phyloP scores from a whole-genome alignment of 2,113 vertebrate species.

The Pygoscelis antarcticus region DNA sequence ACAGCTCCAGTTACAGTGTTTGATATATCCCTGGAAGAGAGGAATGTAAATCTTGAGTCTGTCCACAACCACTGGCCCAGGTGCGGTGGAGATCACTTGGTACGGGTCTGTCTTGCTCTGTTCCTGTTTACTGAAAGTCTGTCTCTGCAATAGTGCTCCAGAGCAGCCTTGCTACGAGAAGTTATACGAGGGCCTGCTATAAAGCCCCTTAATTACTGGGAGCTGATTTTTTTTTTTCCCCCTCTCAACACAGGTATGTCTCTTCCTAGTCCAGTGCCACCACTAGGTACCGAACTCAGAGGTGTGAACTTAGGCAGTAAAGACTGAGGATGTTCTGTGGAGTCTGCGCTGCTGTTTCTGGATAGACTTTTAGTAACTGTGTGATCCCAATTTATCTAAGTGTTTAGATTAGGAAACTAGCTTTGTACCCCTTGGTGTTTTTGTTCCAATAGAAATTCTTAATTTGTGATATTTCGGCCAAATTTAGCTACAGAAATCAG shows the following conservation, averaged over 20 bases:
- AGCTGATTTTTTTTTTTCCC: fast-evolving
- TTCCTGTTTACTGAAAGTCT: background rate
- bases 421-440: background rate
- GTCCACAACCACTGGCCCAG: background rate
- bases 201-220: background rate
- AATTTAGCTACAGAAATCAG: background rate
- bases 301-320: background rate
- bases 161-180: background rate
- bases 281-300: background rate
- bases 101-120: background rate
- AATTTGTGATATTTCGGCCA: background rate
- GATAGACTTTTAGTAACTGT: background rate
- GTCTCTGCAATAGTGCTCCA: background rate
- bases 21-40: background rate
- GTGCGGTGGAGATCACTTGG: too few species aligned
- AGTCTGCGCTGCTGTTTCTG: background rate
- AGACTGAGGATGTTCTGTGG: background rate
- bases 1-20: background rate
- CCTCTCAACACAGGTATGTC: background rate
- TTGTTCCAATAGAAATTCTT: background rate
- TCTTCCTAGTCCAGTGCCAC: background rate
- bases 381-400: fast-evolving
- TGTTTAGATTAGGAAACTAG: background rate
- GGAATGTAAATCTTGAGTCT: background rate
- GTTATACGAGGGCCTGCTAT: background rate